A percentile compares a stretch with the other conserved stretches of the same genome.
Conservation (phyloP, 1,140 invertebrate species). For the Sipha flava region DNA sequence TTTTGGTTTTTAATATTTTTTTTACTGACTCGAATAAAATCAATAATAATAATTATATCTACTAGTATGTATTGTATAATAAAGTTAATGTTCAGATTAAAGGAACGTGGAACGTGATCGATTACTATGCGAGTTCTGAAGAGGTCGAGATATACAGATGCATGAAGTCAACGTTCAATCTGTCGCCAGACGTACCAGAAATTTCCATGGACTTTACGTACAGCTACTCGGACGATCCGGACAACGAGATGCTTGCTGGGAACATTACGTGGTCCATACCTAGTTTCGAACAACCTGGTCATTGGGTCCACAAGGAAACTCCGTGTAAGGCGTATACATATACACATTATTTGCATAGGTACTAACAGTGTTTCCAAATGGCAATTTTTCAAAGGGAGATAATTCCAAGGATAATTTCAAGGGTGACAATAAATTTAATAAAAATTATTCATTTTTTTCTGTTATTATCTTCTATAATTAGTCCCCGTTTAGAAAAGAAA, state of each 20-base stretch:
- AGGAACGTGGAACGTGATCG: slow-evolving; percentile 70
- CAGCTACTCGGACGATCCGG: slow-evolving; percentile 69
- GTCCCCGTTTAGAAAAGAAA: too few relatives aligned
- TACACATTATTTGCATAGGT: too few relatives aligned
- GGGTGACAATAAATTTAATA: too few relatives aligned
- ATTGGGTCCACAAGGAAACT: slow-evolving; percentile 75
- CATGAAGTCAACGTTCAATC: slow-evolving; percentile 67
- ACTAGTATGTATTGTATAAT: too few relatives aligned
- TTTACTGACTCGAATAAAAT: too few relatives aligned
- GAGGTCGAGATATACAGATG: slow-evolving; percentile 71
- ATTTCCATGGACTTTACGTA: slow-evolving; percentile 81
- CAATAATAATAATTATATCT: too few relatives aligned
- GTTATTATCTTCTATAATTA: too few relatives aligned
- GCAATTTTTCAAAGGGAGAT: too few relatives aligned
- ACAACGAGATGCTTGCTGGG: slow-evolving; percentile 64
- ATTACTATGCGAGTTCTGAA: slow-evolving; percentile 78
- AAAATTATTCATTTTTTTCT: too few relatives aligned
- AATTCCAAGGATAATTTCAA: too few relatives aligned
- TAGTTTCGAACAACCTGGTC: slow-evolving; percentile 58
- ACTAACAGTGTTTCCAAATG: too few relatives aligned
- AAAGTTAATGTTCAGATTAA: slow-evolving; percentile 66
- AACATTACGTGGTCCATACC: slow-evolving; percentile 80
- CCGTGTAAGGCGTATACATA: slow-evolving; percentile 54
- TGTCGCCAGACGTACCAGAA: slow-evolving; percentile 45
- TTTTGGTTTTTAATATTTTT: too few relatives aligned